A percentile compares a stretch with the other conserved stretches of the same genome.
phyloP scores from a whole-genome alignment of 1,140 invertebrate genomes.

The Leucophenga varia region DNA sequence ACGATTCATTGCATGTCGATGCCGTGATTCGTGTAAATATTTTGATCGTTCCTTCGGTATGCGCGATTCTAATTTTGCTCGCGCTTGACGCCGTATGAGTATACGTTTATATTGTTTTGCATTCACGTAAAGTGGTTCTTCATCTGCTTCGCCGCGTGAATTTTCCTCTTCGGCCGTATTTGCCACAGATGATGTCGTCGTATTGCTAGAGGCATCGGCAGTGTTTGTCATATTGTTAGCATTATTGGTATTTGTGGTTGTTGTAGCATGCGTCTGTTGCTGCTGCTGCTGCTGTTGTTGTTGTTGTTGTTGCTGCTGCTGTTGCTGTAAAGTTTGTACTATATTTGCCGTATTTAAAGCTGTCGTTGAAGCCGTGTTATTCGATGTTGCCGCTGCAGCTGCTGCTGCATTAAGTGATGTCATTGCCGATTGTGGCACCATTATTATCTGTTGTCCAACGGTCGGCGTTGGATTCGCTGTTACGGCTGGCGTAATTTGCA shows the following conservation, averaged over 20 bases:
- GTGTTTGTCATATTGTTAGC: slow-evolving; percentile 2
- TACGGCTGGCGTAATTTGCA: slow-evolving; percentile 62
- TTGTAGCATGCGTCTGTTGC: slow-evolving; percentile 15
- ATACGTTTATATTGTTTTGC: slow-evolving; percentile 95
- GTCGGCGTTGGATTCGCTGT: slow-evolving; percentile 25
- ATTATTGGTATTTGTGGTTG: slow-evolving; percentile 29
- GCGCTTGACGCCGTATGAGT: slow-evolving; percentile 83
- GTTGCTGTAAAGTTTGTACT: slow-evolving; percentile 4
- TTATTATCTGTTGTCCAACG: slow-evolving; percentile 46
- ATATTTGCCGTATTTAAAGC: slow-evolving; percentile 8
- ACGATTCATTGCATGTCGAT: slow-evolving; percentile 97
- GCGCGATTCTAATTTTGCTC: slow-evolving; percentile 89
- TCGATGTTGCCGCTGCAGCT: slow-evolving; percentile 28
- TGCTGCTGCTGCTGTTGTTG: slow-evolving; percentile 24
- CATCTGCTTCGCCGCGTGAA: slow-evolving; percentile 69
- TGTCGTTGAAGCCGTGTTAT: slow-evolving; percentile 11
- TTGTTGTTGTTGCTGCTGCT: slow-evolving; percentile 24
- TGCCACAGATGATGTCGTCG: slow-evolving; percentile 36
- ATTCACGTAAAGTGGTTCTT: slow-evolving; percentile 98
- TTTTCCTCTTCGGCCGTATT: slow-evolving; percentile 39
- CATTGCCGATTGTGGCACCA: slow-evolving; percentile 51
- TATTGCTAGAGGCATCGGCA: slow-evolving; percentile 22
- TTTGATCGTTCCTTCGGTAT: slow-evolving; percentile 98
- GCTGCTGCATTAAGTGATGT: slow-evolving; percentile 58
- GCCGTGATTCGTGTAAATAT: slow-evolving; percentile 98